Evolutionary conservation across 2,888 invertebrate genomes (phyloP), one percentile per base, ranked within the genome.

Genomic region (Drosophila suboccidentalis): DNA sequence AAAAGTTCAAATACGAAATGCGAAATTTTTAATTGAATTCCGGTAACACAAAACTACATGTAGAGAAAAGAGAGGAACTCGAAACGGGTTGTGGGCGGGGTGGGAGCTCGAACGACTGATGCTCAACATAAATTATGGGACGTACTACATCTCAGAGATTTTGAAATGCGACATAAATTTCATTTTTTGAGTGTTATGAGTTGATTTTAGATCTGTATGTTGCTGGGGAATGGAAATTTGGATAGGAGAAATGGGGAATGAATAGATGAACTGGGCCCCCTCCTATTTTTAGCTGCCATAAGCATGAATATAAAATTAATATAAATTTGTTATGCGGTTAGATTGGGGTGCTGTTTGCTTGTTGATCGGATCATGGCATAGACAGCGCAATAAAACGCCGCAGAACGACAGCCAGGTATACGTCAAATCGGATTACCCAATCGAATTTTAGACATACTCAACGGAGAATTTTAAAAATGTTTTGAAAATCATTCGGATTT

Each of bases 1-100:
- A 72, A 75, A 75, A 82, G 83, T 87, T 85, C 80, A 80, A 70
- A 75, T 71, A 62, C 50, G 6, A 70, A 77, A 66, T 77, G 82
- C 66, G 62, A 75, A 78, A 75, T 57, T 61, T 50, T 79, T 75
- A 87, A 79, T 82, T 78, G 78, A 68, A 74, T 87, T 81, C 47
- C 44, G 49, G 39, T 59, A 15, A 15, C 19, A 19, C 34, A 13
- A 10, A 15, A 17, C 15, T 22, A 29, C 46, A 46, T 41, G 6
- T 26, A 5, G 26, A 43, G 44, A n/a, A 17, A 29, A 17, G 6
- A 26, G 11, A 17, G 3, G 6, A 11, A 32, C 3, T 6, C 19
- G 26, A 9, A 4, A 10, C 3, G 17, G n/a, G 13, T 13, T n/a
- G 17, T 26, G n/a, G 38, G 4, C 5, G 10, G 11, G 11, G 5